Evolutionary conservation across 2,797 vertebrate genomes (phyloP).

Genomic region (Falco biarmicus): DNA sequence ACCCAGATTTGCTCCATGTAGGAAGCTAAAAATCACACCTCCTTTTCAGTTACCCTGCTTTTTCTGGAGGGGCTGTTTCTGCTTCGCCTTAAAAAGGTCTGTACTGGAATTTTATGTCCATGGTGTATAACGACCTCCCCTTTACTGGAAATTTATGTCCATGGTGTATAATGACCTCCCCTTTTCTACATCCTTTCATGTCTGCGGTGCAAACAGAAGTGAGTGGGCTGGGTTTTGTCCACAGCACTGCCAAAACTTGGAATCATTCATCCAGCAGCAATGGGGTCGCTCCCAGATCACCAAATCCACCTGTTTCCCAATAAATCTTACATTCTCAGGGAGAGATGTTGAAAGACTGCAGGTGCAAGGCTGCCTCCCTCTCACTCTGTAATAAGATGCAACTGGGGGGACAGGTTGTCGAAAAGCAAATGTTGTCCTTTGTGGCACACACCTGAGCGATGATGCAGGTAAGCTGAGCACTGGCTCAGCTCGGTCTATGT

Average conservation of each 20-base stretch:
- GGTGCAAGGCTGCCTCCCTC: not conserved
- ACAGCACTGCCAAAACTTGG: not conserved
- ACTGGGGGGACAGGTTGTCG: not conserved
- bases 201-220: not conserved
- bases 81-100: not conserved
- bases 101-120: not conserved
- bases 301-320: not conserved
- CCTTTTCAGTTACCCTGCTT: not conserved
- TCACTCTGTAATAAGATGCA: not conserved
- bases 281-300: not conserved
- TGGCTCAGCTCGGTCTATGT: rapidly evolving
- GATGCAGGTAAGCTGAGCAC: not conserved
- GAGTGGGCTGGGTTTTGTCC: not conserved
- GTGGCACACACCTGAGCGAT: not conserved
- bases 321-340: not conserved
- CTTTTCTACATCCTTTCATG: not conserved
- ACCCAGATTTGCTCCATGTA: not conserved
- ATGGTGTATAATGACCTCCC: not conserved
- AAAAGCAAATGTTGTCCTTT: not conserved
- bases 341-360: not conserved
- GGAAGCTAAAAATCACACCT: not conserved
- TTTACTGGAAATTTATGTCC: not conserved
- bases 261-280: not conserved
- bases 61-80: not conserved
- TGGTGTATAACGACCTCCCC: not conserved